Conservation (phyloP, 2,113 vertebrate species). For the Petromus typicus region DNA sequence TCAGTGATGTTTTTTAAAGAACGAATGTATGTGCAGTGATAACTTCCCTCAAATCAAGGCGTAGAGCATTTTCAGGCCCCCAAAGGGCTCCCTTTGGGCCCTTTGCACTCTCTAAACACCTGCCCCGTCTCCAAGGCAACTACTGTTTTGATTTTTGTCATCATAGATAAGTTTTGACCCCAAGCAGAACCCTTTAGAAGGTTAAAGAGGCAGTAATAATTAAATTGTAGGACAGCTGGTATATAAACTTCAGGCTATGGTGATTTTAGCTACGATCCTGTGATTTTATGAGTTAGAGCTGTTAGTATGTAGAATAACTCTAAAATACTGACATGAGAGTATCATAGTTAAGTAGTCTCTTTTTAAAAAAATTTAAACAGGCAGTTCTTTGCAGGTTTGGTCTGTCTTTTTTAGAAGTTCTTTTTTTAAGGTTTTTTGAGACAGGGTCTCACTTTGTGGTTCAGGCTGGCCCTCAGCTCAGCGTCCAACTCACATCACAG, state of each 20-base stretch:
- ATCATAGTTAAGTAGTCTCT: not conserved
- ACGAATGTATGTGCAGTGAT: not conserved
- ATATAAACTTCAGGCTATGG: not conserved
- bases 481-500: too few relatives aligned
- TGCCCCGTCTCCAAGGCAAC: not conserved
- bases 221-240: not conserved
- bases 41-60: not conserved
- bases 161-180: not conserved
- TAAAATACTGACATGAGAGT: slow-evolving; percentile 5
- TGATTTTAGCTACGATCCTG: not conserved
- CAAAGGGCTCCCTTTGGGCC: not conserved
- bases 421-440: too few relatives aligned
- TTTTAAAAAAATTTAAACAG: too few relatives aligned
- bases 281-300: not conserved
- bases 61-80: not conserved
- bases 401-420: slow-evolving; percentile 21
- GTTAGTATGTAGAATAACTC: not conserved
- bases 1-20: not conserved
- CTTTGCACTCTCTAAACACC: not conserved
- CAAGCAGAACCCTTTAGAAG: not conserved
- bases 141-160: not conserved
- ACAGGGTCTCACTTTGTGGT: too few relatives aligned
- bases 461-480: too few relatives aligned
- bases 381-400: slow-evolving; percentile 33
- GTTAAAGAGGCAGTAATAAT: slow-evolving; percentile 2